Conservation (phyloP, 37 sponge, comb jelly and placozoan genomes). For the Oscarella lobularis region DNA sequence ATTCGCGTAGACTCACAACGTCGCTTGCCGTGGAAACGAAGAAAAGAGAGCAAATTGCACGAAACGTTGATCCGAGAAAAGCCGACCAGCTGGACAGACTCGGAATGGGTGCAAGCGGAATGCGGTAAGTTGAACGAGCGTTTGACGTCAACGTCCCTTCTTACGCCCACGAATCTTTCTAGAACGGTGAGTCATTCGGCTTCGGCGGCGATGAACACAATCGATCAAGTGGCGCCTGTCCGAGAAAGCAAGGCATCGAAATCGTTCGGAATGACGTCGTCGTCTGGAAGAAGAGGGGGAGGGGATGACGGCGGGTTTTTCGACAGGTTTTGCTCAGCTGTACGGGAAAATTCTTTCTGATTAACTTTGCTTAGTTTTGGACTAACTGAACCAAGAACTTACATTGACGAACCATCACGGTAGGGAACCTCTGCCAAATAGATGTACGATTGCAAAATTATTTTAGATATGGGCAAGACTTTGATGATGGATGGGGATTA, state of each 20-base stretch:
- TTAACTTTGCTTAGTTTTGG: background rate
- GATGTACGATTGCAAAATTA: too few relatives aligned
- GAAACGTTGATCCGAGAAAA: conserved; percentile 37
- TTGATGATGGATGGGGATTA: background rate
- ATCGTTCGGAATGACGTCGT: background rate
- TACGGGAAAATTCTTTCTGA: background rate
- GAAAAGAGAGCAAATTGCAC: background rate
- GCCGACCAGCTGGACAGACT: conserved; percentile 78
- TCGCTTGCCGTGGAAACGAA: background rate
- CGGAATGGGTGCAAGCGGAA: conserved; percentile 74
- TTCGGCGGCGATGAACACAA: conserved; percentile 53
- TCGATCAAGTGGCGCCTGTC: conserved; percentile 55
- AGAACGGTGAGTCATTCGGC: conserved; percentile 57
- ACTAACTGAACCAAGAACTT: background rate
- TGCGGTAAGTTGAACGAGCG: background rate
- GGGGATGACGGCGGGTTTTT: too few relatives aligned
- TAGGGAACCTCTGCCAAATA: too few relatives aligned
- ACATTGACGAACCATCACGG: background rate
- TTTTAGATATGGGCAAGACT: too few relatives aligned
- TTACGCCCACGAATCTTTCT: background rate
- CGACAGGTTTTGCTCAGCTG: background rate
- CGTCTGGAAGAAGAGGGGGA: too few relatives aligned
- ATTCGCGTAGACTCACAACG: too few relatives aligned
- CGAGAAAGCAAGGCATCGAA: background rate
- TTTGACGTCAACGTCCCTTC: background rate